Evolutionary conservation across 2,113 vertebrate species (phyloP).

Genomic region (Indicator indicator): DNA sequence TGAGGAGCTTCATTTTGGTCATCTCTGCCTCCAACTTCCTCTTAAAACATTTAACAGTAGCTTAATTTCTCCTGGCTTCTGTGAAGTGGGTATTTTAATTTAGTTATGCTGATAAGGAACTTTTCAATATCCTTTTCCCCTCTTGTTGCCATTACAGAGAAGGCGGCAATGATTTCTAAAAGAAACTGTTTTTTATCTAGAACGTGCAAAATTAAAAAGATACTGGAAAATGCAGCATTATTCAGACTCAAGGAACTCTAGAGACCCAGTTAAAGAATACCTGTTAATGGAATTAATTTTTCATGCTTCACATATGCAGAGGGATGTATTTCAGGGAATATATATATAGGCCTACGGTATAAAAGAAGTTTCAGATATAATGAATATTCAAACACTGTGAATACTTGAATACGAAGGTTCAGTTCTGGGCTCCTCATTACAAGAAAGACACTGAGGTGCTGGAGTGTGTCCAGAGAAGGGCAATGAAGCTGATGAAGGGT

Average conservation of each 20-base stretch:
- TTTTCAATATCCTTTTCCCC: slow-evolving; percentile 35
- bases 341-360: background rate
- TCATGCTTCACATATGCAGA: slow-evolving; percentile 5
- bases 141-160: background rate
- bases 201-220: slow-evolving; percentile 51
- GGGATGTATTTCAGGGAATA: slow-evolving; percentile 1
- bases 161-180: slow-evolving; percentile 12
- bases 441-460: no score
- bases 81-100: slow-evolving; percentile 39
- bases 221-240: slow-evolving; percentile 28
- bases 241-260: slow-evolving; percentile 2
- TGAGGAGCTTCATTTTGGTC: slow-evolving; percentile 26
- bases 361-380: background rate
- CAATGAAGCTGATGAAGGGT: no score
- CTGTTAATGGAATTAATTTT: slow-evolving; percentile 61
- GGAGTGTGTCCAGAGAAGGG: no score
- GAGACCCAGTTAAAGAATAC: slow-evolving; percentile 32
- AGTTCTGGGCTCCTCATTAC: no score
- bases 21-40: slow-evolving; percentile 19
- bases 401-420: no score
- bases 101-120: slow-evolving; percentile 54
- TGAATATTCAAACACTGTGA: background rate
- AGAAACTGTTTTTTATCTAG: slow-evolving; percentile 23
- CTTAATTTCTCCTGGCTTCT: slow-evolving; percentile 27
- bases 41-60: slow-evolving; percentile 40